Base-by-base conservation (phyloP, 2,797 vertebrate species). In the Craterocephalus amniculus region DNA sequence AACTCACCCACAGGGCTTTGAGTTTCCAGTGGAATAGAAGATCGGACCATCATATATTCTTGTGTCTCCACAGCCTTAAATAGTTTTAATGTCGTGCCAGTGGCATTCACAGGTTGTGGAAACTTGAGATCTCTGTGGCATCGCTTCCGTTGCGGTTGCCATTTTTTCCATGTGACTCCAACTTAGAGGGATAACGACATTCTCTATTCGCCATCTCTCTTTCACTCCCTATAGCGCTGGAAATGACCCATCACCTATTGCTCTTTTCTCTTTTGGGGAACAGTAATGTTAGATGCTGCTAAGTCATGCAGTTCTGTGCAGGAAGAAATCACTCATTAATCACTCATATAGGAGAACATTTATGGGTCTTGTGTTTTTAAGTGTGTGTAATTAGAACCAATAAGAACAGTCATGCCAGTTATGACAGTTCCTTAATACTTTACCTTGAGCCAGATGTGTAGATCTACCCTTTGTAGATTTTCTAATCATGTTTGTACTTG, bases 31-130 rank as follows among this genome's bases (percentile, higher is more conserved):
- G 64, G 57, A 74, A 58, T 85, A 34, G 63, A 35, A 67, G 45
- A 79, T 24, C 67, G 26, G 34, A 62, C 79, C 72, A 70, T 64
- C 72, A 61, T 85, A 84, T 85, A 81, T 87, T 88, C 72, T 57
- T 78, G 65, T 87, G 85, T 79, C 67, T 81, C 76, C 69, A 3
- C 65, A 69, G 77, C 81, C 74, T 66, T 83, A 92, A 93, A 93
- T 91, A 89, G 90, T 75, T 83, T 83, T 80, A 71, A 70, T 76
- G 83, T 79, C 73, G 77, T 62, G 68, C 79, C 70, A 40, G 31
- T 35, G 73, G 87, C 79, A 80, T 84, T 81, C 67, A n/a, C 72
- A 83, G 75, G 78, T 91, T 87, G 48, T 85, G 71, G 85, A 88
- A 85, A 90, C 78, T 49, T 40, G 65, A 90, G 77, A 81, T 70